Evolutionary conservation across 1,140 invertebrate genomes (phyloP), one percentile per base, ranked within the genome.

Genomic region (Euura lappo): DNA sequence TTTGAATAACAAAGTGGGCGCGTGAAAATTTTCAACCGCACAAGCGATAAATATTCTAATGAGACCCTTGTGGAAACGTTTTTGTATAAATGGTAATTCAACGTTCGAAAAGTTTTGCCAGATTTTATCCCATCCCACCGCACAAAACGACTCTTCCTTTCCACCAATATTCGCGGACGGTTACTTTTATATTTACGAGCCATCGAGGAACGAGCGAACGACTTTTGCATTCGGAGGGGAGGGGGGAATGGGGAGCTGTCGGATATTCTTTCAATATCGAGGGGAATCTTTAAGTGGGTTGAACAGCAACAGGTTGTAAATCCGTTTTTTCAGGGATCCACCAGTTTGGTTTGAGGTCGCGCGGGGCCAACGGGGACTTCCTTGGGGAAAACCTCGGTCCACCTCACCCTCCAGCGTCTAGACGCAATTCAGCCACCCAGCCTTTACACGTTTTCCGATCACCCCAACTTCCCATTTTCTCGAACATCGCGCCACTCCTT

Each of bases 211-310:
- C 77, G 78, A 71, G 65, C 73, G 68, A 76, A 74, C 72, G 4
- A 68, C 65, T 67, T 51, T 64, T 73, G 65, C 71, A 28, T 43
- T 45, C 13, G 46, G 10, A 11, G 10, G 66, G n/a, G 6, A 44
- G 13, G 2, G 65, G 45, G 51, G 69, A 74, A 77, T 74, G 77
- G 76, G 74, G 75, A 69, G 78, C n/a, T 83, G 84, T 85, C 82
- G 82, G 83, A 87, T 87, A 87, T 86, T 87, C 85, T 87, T 86
- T 86, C 86, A 86, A 88, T 88, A 88, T 88, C 84, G 86, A 87
- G 85, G 86, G 86, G 87, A 86, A 87, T 86, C 85, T 87, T 88
- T 87, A 87, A 88, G 85, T 86, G 85, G 84, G 79, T 84, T 74
- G 73, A 73, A 71, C 72, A 28, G 86, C 87, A 88, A 87, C 87